Base-by-base conservation (phyloP, 2,113 vertebrate genomes). In the Colius striatus region DNA sequence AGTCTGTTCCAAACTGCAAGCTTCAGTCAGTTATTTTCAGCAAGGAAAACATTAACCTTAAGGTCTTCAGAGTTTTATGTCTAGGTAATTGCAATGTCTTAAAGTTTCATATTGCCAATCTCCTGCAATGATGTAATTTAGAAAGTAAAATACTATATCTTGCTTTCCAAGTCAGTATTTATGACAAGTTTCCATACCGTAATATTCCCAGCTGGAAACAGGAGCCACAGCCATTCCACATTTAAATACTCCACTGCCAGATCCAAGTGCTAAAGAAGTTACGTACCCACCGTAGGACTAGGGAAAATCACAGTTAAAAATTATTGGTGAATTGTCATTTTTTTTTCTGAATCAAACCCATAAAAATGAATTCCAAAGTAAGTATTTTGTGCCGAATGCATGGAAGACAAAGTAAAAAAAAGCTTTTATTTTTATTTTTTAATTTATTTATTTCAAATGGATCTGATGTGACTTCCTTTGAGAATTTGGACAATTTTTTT, bases 211-310 rank as follows among this genome's bases (percentile, higher is more conserved):
- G 95, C 99, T 99, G 92, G 99, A 99, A 80, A 99, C 99, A 23
- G 99, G 99, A 95, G 99, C 99, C 53, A 99, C 99, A 55, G 99
- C 99, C 61, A 99, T 99, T 78, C 99, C 99, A 85, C 99, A 99
- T 97, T 99, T 99, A 97, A 99, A 98, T 89, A 99, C 94, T 82
- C 98, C 98, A 88, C 98, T 99, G 90, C 99, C 99, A 58, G 99
- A 98, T 72, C 99, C 99, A 96, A 99, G 98, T 76, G 98, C 99
- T 98, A 99, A 98, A 8, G 99, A 99, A 58, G 98, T 97, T 55
- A 99, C 98, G 11, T 99, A 99, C 13, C 99, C 99, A 76, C 99
- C 99, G 16, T 99, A 99, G 38, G 99, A 99, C 99, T 99, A 95
- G 82, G 67, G 94, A 94, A 96, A 97, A 97, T 81, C 78, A 95